These are phyloP conservation scores for Physeter macrocephalus DNA, from an alignment of 2,113 vertebrate genomes.

Conservation along the genomic window DNA sequence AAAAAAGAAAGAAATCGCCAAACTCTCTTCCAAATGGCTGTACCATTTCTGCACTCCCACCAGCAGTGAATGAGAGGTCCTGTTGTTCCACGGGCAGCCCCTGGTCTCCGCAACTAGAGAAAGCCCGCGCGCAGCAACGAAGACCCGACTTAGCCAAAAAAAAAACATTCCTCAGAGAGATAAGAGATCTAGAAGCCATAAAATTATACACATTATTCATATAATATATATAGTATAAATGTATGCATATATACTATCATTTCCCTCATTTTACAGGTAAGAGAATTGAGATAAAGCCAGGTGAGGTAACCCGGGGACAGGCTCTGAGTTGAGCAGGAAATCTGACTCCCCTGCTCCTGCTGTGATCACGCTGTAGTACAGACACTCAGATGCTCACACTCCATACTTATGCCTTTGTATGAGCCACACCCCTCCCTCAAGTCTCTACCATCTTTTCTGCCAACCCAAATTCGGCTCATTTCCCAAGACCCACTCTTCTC, in stretches of 20 bases:
- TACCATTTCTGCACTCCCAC: not conserved
- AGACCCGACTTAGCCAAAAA: too few relatives aligned
- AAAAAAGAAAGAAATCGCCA: not conserved
- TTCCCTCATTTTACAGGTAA: not conserved
- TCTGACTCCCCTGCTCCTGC: not conserved
- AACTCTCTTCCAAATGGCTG: not conserved
- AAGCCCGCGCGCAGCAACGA: too few relatives aligned
- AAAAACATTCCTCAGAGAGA: not conserved
- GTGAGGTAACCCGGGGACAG: not conserved
- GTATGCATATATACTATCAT: not conserved
- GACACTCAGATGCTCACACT: not conserved
- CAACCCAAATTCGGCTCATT: not conserved
- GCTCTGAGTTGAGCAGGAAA: not conserved
- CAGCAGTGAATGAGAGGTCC: not conserved
- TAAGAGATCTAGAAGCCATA: not conserved
- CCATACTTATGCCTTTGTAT: not conserved
- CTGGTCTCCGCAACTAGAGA: too few relatives aligned
- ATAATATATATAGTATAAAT: not conserved
- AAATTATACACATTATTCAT: not conserved
- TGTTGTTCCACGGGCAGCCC: too few relatives aligned
- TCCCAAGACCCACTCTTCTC: not conserved
- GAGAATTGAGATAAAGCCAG: not conserved
- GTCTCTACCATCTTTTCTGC: not conserved
- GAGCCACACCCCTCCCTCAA: not conserved
- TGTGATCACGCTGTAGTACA: not conserved